Base-by-base conservation (phyloP, 2,113 vertebrate species). In the Chroicocephalus ridibundus region DNA sequence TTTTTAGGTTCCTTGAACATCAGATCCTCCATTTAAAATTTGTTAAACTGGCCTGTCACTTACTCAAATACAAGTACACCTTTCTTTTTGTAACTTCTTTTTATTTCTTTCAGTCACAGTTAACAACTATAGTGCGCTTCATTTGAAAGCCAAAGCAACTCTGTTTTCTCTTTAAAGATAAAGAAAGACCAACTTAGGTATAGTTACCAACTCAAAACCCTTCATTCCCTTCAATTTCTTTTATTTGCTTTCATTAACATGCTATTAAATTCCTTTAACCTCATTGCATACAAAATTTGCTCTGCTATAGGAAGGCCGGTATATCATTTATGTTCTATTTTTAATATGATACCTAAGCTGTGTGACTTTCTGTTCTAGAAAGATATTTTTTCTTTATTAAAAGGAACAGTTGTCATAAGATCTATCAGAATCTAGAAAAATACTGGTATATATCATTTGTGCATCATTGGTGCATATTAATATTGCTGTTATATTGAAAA, bases 161-260 rank as follows among this genome's bases (percentile, higher is more conserved):
- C 32, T 7, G 15, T 70, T 95, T 92, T 70, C 21, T 25, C 26
- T 51, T 65, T 82, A 49, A 66, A 58, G 44, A 26, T 58, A 66
- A 86, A 66, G 29, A 52, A 46, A 64, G 8, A 27, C 9, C 18
- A 75, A 5, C 4, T 70, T 76, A 84, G 14, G 18, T 13, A 44
- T 15, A n/a, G 10, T 44, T 62, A 40, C 34, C 3, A 3, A 66
- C 21, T 58, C 36, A 69, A 61, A 52, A 0, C 2, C 9, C 6
- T 84, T 81, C 2, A 29, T 65, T 58, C 15, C 54, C 44, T 60
- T 58, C 6, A 51, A n/a, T 69, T 75, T 76, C 3, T 75, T 75
- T 64, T 57, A 58, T 75, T 76, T 84, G 10, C 47, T 81, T 85
- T 85, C 10, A 44, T 27, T 69, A 58, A 27, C 29, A 52, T 18